phyloP scores from a whole-genome alignment of 2,888 invertebrate genomes.

The Philhelius pedissequus region DNA sequence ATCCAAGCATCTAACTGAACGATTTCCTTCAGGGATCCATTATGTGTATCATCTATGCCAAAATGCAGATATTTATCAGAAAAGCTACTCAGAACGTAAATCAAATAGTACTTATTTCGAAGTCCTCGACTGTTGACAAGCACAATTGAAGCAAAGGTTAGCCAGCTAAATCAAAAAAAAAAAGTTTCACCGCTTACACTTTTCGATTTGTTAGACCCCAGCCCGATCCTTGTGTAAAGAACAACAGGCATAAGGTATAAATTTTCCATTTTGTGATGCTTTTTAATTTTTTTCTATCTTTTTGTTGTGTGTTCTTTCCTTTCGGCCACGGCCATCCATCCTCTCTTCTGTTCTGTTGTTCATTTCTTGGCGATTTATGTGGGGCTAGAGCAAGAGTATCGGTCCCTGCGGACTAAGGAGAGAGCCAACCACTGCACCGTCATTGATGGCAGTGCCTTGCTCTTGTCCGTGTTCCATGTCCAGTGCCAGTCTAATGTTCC shows the following conservation, averaged over 20 bases:
- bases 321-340: constrained; percentile 17
- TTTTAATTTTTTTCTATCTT: not conserved
- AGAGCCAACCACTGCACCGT: constrained; percentile 37
- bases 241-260: constrained; percentile 60
- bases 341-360: constrained; percentile 39
- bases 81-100: no score
- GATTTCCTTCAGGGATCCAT: no score
- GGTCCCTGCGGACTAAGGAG: constrained; percentile 34
- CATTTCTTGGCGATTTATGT: constrained; percentile 38
- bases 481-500: constrained; percentile 47
- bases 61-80: no score
- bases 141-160: constrained; percentile 38
- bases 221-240: constrained; percentile 37
- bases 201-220: not conserved
- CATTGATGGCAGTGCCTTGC: constrained; percentile 35
- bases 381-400: constrained; percentile 31
- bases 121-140: not conserved
- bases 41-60: no score
- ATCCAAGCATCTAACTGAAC: no score
- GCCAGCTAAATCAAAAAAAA: constrained; percentile 32
- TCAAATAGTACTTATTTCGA: not conserved
- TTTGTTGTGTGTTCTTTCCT: not conserved
- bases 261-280: constrained; percentile 51
- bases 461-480: not conserved
- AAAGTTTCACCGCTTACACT: not conserved